Conservation (phyloP, 2,797 vertebrate species). For the Enteromius radiatus region DNA sequence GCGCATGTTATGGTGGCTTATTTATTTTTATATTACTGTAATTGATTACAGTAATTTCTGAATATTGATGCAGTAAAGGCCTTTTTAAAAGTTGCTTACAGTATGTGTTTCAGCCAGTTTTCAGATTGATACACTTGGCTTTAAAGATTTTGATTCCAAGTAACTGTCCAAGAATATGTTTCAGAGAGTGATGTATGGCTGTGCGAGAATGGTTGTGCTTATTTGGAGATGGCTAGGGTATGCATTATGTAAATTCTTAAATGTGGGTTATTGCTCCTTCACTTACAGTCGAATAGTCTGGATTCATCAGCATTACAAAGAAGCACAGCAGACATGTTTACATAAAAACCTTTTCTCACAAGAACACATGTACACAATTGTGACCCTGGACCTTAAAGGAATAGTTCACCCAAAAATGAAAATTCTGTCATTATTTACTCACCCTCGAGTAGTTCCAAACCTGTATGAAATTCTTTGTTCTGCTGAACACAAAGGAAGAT, state of each 20-base stretch:
- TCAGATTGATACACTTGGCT: not conserved
- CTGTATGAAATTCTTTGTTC: too few relatives aligned
- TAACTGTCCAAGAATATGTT: not conserved
- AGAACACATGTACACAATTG: not conserved
- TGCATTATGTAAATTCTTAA: not conserved
- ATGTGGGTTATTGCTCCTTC: not conserved
- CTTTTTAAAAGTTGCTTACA: not conserved
- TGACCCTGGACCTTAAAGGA: too few relatives aligned
- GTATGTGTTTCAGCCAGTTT: not conserved
- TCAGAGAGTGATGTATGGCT: not conserved
- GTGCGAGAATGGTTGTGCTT: constrained; percentile 1
- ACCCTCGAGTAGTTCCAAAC: too few relatives aligned
- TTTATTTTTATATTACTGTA: not conserved
- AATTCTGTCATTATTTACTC: too few relatives aligned
- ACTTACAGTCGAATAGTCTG: not conserved
- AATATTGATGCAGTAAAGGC: not conserved
- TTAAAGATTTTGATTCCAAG: not conserved
- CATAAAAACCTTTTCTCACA: not conserved
- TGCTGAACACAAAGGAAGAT: too few relatives aligned
- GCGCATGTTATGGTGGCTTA: not conserved
- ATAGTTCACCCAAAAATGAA: too few relatives aligned
- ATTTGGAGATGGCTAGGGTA: constrained; percentile 4
- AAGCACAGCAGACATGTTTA: not conserved
- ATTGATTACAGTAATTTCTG: not conserved
- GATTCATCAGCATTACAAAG: not conserved